Percentiles rank a stretch among this genome's conserved stretches.
phyloP scores from a whole-genome alignment of 2,113 vertebrate genomes.

The Otis tarda region DNA sequence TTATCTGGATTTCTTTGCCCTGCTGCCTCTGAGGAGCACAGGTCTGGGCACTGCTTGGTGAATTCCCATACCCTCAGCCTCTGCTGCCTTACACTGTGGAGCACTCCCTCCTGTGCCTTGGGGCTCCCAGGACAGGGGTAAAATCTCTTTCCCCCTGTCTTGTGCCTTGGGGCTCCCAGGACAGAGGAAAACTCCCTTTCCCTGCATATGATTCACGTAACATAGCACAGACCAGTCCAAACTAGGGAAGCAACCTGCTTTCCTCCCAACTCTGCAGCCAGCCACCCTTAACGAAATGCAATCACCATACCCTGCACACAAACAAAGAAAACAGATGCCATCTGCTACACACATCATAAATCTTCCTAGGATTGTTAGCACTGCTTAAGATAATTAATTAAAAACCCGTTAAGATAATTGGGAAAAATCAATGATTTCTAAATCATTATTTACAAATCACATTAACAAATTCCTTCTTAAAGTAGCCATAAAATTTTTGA shows the following conservation, averaged over 20 bases:
- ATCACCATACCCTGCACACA: not conserved
- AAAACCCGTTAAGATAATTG: not conserved
- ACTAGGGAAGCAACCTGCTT: not conserved
- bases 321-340: not conserved
- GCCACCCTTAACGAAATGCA: not conserved
- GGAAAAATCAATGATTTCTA: constrained; percentile 1
- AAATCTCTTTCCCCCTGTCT: not conserved
- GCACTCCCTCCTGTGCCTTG: not conserved
- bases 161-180: not conserved
- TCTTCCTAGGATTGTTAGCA: not conserved
- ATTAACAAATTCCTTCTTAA: not conserved
- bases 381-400: not conserved
- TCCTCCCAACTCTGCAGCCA: not conserved
- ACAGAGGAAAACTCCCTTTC: not conserved
- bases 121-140: not conserved
- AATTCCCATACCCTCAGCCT: not conserved
- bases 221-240: not conserved
- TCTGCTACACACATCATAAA: not conserved
- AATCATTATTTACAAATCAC: not conserved
- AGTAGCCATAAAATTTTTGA: not conserved
- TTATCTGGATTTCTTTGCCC: not conserved
- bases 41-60: no score
- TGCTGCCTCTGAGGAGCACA: rapidly evolving
- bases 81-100: not conserved
- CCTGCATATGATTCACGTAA: not conserved